Base-by-base conservation (phyloP, 2,113 vertebrate genomes). In the Prionailurus viverrinus region DNA sequence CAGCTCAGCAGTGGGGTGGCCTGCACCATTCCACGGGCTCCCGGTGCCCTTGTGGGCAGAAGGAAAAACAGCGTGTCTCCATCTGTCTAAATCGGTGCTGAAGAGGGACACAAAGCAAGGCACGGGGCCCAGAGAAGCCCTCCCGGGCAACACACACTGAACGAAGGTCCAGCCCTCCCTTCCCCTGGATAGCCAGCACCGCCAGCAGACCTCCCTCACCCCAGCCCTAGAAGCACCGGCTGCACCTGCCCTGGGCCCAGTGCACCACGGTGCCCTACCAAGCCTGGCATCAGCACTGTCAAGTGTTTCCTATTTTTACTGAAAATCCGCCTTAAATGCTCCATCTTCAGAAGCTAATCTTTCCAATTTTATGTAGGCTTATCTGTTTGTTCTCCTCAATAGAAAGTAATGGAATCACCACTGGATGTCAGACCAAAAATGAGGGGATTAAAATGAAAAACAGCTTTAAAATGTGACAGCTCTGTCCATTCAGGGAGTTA, bases 371-470 rank as follows among this genome's bases (percentile, higher is more conserved):
- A 89, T 31, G 81, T 61, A 58, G 29, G 61, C 78, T 98, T 97
- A 80, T 95, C 29, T 45, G 85, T 95, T 95, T 97, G 76, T 89
- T 93, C 92, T 76, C 14, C 69, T 97, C 73, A 92, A 55, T 21
- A 89, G n/a, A 92, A 73, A 85, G 91, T 51, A 98, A 97, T 91
- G 81, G 98, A 93, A 97, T 98, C 76, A 97, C 98, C 96, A 95
- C 88, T 92, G 94, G 94, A 97, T 96, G 93, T 93, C 58, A 66
- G 63, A 82, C 88, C 95, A 94, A 97, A 97, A 98, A 87, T 41
- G 27, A 55, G 36, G 71, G 88, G 94, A 98, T 99, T 98, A 98
- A 98, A 97, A 95, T 94, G 41, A 96, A 98, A 94, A 91, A 71
- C n/a, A 51, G 81, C n/a, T 80, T 97, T 81, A 91, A 95, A 96